A percentile compares a stretch with the other conserved stretches of the same genome.
These are phyloP conservation scores for Biston stratarius DNA, from an alignment of 2,888 invertebrate species.

Conservation along the genomic window DNA sequence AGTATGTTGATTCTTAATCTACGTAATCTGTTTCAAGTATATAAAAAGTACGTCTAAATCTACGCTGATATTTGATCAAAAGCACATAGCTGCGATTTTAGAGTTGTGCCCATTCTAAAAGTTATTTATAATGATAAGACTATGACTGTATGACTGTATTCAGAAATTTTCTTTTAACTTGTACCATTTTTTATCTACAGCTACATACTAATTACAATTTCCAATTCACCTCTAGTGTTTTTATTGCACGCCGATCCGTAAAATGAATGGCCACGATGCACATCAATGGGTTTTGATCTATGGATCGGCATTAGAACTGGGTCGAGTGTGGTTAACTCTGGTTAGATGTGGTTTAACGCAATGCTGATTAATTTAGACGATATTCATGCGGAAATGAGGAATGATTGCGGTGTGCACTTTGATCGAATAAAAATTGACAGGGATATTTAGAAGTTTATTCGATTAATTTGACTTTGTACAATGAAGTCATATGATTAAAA, in stretches of 20 bases:
- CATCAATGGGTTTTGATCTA: constrained; percentile 51
- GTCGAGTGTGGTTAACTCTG: constrained; percentile 55
- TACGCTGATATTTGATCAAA: too few species aligned
- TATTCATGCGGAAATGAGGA: constrained; percentile 49
- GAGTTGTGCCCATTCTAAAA: too few species aligned
- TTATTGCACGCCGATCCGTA: constrained; percentile 39
- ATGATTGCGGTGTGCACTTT: constrained; percentile 24
- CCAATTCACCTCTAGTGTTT: constrained; percentile 34
- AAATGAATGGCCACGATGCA: constrained; percentile 50
- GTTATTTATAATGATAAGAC: too few species aligned
- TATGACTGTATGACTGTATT: too few species aligned
- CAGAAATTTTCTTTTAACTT: too few species aligned
- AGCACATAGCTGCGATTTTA: too few species aligned
- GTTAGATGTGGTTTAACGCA: constrained; percentile 52
- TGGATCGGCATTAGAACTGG: constrained; percentile 50
- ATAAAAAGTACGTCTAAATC: too few species aligned
- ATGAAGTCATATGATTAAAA: not conserved
- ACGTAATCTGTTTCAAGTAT: too few species aligned
- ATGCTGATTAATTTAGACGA: constrained; percentile 52
- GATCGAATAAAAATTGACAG: constrained; percentile 13
- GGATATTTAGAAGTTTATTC: constrained; percentile 6
- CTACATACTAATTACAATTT: constrained; percentile 33
- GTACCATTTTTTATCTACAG: too few species aligned
- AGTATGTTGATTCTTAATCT: too few species aligned
- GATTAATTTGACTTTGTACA: not conserved